Evolutionary conservation across 1,140 invertebrate genomes (phyloP).

Genomic region (Lepidurus couesii): DNA sequence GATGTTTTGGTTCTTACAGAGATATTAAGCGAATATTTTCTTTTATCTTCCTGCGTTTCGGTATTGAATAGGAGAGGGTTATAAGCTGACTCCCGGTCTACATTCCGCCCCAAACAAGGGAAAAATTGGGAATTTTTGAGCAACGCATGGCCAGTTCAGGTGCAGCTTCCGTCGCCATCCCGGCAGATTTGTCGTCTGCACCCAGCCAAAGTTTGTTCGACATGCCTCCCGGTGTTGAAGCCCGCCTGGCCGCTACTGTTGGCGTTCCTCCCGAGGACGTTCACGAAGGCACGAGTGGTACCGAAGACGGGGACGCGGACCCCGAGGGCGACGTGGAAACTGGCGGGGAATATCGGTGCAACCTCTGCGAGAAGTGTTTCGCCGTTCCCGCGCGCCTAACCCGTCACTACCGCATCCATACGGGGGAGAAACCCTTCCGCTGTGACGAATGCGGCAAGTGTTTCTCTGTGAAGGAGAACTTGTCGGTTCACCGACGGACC

Average conservation of each 20-base stretch:
- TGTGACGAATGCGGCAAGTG: slow-evolving; percentile 89
- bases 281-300: no score
- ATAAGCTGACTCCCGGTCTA: no score
- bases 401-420: slow-evolving; percentile 84
- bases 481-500: slow-evolving; percentile 83
- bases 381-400: slow-evolving; percentile 83
- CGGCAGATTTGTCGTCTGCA: background rate
- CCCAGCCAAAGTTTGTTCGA: background rate
- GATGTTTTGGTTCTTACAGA: no score
- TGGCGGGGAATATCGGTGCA: slow-evolving; percentile 65
- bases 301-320: background rate
- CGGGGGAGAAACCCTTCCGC: slow-evolving; percentile 75
- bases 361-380: slow-evolving; percentile 86
- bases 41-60: no score
- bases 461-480: slow-evolving; percentile 85
- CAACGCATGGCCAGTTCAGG: background rate
- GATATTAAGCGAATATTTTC: no score
- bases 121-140: no score
- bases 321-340: background rate
- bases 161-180: background rate
- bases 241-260: background rate
- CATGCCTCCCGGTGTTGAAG: background rate
- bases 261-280: background rate
- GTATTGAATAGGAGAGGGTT: no score
- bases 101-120: no score